These are phyloP conservation scores for Celastrina argiolus DNA, from an alignment of 2,888 invertebrate genomes.

Conservation along the genomic window DNA sequence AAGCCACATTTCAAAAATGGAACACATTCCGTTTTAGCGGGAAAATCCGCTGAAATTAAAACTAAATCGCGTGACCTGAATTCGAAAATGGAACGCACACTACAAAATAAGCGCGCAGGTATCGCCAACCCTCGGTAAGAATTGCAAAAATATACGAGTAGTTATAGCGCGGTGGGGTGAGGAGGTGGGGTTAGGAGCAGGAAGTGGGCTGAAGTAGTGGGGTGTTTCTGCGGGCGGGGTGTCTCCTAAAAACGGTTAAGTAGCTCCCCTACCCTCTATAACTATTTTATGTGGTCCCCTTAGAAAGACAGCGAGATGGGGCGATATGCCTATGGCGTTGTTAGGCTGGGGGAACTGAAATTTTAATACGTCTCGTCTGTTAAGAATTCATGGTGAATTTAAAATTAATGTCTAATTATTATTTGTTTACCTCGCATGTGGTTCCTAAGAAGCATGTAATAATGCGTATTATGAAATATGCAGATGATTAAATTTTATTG, in stretches of 20 bases:
- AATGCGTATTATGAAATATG: too few relatives aligned
- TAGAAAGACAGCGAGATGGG: constrained; percentile 76
- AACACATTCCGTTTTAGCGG: constrained; percentile 46
- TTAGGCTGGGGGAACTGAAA: constrained; percentile 67
- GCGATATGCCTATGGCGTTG: constrained; percentile 64
- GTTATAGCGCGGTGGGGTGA: constrained; percentile 56
- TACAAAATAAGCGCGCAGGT: constrained; percentile 66
- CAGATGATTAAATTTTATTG: too few relatives aligned
- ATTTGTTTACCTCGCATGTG: background rate
- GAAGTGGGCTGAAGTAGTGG: constrained; percentile 69
- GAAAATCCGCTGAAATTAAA: constrained; percentile 68
- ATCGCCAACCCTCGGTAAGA: constrained; percentile 72
- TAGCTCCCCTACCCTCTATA: constrained; percentile 74
- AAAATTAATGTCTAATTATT: constrained; percentile 73
- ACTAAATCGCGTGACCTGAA: constrained; percentile 72
- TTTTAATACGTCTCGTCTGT: constrained; percentile 73
- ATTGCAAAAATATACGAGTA: constrained; percentile 75
- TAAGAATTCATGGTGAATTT: constrained; percentile 75
- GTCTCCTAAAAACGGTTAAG: constrained; percentile 78
- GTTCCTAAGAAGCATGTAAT: background rate
- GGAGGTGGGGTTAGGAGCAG: constrained; percentile 56
- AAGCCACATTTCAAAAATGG: constrained; percentile 52
- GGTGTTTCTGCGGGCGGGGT: constrained; percentile 70
- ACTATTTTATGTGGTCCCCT: constrained; percentile 78
- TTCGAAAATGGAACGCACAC: constrained; percentile 58